Conservation (phyloP, 2,113 vertebrate genomes). For the Cranoglanis bouderius region DNA sequence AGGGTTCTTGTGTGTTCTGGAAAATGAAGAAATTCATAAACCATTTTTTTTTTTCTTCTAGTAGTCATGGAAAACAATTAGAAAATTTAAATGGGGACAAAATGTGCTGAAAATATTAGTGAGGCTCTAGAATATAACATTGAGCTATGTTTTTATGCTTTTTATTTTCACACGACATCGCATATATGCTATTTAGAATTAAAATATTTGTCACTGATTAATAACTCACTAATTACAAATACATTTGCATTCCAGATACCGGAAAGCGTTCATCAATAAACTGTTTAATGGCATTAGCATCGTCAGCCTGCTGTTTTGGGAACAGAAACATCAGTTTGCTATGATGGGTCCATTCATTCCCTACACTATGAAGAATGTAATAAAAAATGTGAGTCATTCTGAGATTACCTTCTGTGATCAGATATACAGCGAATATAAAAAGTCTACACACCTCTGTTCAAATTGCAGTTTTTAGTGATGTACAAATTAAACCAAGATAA, state of each 20-base stretch:
- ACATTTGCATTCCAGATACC: neutral
- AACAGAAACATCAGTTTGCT: neutral
- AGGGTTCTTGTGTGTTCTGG: neutral
- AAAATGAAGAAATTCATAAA: neutral
- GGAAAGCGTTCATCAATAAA: neutral
- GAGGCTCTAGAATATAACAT: neutral
- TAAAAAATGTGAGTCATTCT: slow-evolving; percentile 19
- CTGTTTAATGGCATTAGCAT: neutral
- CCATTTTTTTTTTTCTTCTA: neutral
- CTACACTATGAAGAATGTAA: neutral
- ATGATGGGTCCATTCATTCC: neutral
- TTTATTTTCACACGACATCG: neutral
- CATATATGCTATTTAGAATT: neutral
- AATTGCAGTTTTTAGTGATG: neutral
- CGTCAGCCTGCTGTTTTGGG: neutral
- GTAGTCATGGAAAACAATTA: neutral
- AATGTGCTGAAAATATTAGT: neutral
- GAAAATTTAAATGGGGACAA: neutral
- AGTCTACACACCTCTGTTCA: no score
- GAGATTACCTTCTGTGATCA: neutral
- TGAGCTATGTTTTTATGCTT: neutral
- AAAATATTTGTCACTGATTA: neutral
- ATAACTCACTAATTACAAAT: neutral
- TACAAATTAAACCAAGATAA: neutral
- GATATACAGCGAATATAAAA: neutral